Percentiles rank a stretch among this genome's conserved stretches.
phyloP scores from a whole-genome alignment of 2,113 vertebrate genomes.

The Atrichornis clamosus region DNA sequence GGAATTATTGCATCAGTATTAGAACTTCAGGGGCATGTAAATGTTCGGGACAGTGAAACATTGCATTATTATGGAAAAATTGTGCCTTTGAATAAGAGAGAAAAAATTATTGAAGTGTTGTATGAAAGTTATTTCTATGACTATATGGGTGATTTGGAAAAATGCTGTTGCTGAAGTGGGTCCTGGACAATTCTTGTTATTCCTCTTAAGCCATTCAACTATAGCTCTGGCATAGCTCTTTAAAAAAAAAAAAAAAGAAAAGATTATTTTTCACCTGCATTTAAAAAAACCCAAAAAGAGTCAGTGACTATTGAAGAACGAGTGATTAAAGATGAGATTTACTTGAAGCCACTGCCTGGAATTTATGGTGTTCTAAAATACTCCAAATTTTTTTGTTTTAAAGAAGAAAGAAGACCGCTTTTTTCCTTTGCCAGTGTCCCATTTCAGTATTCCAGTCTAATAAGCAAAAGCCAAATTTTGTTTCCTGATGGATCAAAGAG shows the following conservation, averaged over 20 bases:
- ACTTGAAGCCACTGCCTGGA: not conserved
- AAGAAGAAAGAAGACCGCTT: not conserved
- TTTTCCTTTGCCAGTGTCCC: not conserved
- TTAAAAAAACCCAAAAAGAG: not conserved
- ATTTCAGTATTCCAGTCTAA: not conserved
- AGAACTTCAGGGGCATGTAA: slow-evolving; percentile 37
- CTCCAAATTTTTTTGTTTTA: not conserved
- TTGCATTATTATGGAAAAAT: not conserved
- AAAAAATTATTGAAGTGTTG: not conserved
- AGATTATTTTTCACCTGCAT: not conserved
- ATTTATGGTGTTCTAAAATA: not conserved
- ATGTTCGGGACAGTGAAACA: not conserved
- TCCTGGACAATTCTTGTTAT: not conserved
- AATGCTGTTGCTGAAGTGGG: not conserved
- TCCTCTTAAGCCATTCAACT: not conserved
- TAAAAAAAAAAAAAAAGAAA: not conserved
- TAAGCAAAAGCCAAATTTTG: not conserved
- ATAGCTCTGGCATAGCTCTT: not conserved
- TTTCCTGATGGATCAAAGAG: not conserved
- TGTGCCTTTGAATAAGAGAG: not conserved
- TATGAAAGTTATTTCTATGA: not conserved
- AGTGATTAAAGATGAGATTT: not conserved
- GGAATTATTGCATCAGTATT: slow-evolving; percentile 47
- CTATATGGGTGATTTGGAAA: not conserved
- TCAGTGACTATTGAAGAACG: not conserved